Base-by-base conservation (phyloP, 2,113 vertebrate genomes). In the human (Homo sapiens) region DNA sequence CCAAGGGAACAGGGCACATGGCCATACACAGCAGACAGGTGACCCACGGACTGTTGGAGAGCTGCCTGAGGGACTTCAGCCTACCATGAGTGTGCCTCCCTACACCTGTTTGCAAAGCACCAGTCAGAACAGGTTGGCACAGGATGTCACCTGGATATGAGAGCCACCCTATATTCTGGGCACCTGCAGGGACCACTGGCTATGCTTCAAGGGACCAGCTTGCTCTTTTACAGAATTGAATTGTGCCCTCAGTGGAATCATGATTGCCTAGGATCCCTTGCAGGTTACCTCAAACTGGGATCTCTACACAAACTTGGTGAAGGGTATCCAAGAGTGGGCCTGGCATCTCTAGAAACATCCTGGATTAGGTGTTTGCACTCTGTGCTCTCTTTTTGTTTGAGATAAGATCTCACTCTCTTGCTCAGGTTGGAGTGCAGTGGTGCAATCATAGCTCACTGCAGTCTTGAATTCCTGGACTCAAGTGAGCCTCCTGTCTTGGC, bases 51-150 rank as follows among this genome's bases (percentile, higher is more conserved):
- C 61, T 6, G 43, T 11, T 72, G 85, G n/a, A 68, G 66, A 45
- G 16, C 52, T 25, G 72, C 80, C 59, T 9, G 8, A 66, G 64
- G 70, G 57, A 96, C 66, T 61, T 76, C 83, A 64, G 66, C 70
- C 50, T 70, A 17, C 43, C 12, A 5, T 17, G 11, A 40, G 0
- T 55, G 25, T 38, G 38, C 55, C 81, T 92, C 57, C 88, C 76
- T n/a, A 55, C 27, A 86, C 35, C 72, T 94, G 6, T 93, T 87
- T 96, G 89, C 89, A 76, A 78, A 94, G 83, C 38, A 48, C 72
- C 83, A 80, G 95, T 64, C 73, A 20, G 95, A 94, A 57, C 89
- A 93, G 87, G 89, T 70, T 76, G 83, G 66, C 18, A 27, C 61
- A 55, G 80, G 70, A 23, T n/a, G 32, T 38, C 25, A n/a, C 35